Evolutionary conservation across 2,797 vertebrate genomes (phyloP), one percentile per base, ranked within the genome.

Genomic region (Ambastaia sidthimunki): DNA sequence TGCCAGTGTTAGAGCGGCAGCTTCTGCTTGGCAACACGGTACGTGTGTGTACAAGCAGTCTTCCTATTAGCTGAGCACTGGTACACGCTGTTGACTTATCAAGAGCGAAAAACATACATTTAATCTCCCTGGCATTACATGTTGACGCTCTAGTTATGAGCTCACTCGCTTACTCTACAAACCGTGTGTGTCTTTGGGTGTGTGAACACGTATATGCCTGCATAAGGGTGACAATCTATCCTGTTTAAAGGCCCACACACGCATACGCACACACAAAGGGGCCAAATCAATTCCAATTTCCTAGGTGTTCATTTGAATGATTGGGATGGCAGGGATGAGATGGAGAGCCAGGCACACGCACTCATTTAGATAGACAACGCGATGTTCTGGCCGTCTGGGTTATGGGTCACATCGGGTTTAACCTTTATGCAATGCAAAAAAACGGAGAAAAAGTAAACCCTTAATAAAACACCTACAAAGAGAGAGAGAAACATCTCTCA

Each of bases 11-110:
- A 44, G 13, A 65, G 84, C 71, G 71, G 84, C 87, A 86, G 86
- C 85, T 81, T 89, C 86, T 92, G 91, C 92, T 91, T 90, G 90
- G 88, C 89, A 92, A 92, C 91, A 92, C 90, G 89, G 89, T 90
- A 89, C 90, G 90, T 93, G 90, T 90, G 90, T 91, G 87, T 89
- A 90, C 87, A 91, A 87, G 86, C 88, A 86, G 89, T 92, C 90
- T 90, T 86, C 89, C 88, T 90, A 93, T 94, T 93, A 93, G 91
- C 86, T 89, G 89, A 91, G 88, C 78, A 83, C 85, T 88, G 89
- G 87, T 85, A 92, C 71, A 84, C 84, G 44, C 89, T 90, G 91
- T 92, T 90, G 92, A 93, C 87, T 92, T 92, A 90, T 90, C 84
- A 76, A 78, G 86, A 89, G 89, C 88, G 84, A 81, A 90, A 92